phyloP scores from a whole-genome alignment of 2,113 vertebrate species.

The Machaerirhynchus nigripectus region DNA sequence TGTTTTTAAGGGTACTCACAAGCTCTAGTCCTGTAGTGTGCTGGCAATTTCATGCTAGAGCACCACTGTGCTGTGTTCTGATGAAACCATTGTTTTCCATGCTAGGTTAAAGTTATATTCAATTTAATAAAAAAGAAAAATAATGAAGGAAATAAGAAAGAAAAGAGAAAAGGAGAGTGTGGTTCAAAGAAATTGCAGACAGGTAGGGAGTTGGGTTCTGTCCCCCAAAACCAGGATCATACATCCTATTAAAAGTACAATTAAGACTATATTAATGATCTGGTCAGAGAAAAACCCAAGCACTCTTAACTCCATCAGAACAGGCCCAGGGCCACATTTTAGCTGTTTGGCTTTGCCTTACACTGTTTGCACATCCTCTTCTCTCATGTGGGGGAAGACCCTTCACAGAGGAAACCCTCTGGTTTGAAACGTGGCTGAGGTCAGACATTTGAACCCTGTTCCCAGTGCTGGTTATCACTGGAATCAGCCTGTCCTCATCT shows the following conservation, averaged over 20 bases:
- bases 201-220: neutral
- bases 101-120: neutral
- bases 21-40: neutral
- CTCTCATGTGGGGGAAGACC: neutral
- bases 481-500: neutral
- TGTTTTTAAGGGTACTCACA: neutral
- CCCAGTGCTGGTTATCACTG: neutral
- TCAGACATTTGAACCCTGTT: neutral
- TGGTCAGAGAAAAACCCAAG: neutral
- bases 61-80: neutral
- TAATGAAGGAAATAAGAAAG: neutral
- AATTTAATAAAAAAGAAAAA: neutral
- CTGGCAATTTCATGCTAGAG: slow-evolving; percentile 48
- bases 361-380: neutral
- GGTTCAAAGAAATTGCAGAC: neutral
- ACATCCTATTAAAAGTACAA: neutral
- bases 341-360: neutral
- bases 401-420: neutral
- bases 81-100: slow-evolving; percentile 28
- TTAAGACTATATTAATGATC: neutral
- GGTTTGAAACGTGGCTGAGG: neutral
- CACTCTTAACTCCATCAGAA: neutral
- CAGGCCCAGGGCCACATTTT: neutral
- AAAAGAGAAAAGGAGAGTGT: neutral
- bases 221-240: neutral